Conservation (phyloP, 1,140 invertebrate species). For the Galleria mellonella region DNA sequence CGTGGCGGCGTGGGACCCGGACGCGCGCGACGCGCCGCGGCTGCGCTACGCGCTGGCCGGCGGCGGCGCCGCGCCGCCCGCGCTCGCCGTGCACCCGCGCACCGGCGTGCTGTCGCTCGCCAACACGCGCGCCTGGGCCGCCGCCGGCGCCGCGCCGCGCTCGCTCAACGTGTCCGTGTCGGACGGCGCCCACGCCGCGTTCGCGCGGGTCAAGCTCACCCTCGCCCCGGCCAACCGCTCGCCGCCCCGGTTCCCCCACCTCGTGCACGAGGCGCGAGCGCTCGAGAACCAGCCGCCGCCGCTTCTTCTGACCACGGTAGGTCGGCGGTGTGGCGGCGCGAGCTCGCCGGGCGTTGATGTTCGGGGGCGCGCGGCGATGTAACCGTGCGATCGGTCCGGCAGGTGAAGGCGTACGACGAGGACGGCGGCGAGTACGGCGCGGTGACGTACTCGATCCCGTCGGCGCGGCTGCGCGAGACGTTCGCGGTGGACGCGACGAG, state of each 20-base stretch:
- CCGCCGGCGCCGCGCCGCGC: constrained; percentile 26
- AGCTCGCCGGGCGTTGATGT: no score
- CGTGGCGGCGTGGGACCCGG: constrained; percentile 91
- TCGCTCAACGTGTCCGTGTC: constrained; percentile 90
- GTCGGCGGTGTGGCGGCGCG: no score
- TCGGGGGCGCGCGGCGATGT: no score
- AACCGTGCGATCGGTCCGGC: no score
- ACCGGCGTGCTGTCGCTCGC: constrained; percentile 79
- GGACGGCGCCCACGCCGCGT: constrained; percentile 92
- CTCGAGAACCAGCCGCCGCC: constrained; percentile 89
- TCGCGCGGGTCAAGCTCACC: constrained; percentile 86
- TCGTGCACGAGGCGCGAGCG: constrained; percentile 84
- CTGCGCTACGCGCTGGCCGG: constrained; percentile 89
- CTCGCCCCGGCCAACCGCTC: constrained; percentile 87
- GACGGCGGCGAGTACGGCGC: constrained; percentile 89
- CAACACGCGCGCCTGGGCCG: constrained; percentile 66
- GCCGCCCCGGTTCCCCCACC: constrained; percentile 85
- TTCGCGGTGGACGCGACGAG: constrained; percentile 86
- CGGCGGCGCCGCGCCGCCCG: constrained; percentile 86
- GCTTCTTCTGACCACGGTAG: constrained; percentile 78
- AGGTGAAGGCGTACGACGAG: constrained; percentile 85
- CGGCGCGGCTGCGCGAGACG: constrained; percentile 82
- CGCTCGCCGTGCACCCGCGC: constrained; percentile 83
- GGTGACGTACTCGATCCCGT: constrained; percentile 87
- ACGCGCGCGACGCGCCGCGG: constrained; percentile 83